These are phyloP conservation scores for Craterocephalus amniculus DNA, from an alignment of 2,797 vertebrate species.

Conservation along the genomic window DNA sequence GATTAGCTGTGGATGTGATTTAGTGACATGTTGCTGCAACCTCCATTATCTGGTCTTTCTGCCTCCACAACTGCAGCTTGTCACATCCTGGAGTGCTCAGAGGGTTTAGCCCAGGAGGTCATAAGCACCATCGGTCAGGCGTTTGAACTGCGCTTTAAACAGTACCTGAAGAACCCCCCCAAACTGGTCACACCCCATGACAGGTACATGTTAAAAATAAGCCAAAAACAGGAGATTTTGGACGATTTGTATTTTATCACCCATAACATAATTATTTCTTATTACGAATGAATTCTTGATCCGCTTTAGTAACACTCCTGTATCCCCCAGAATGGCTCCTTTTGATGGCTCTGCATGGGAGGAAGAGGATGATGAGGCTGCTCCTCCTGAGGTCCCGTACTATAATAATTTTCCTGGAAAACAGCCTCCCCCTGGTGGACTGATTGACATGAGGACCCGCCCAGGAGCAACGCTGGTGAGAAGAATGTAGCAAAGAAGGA, in stretches of 20 bases:
- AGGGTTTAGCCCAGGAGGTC: slow-evolving; percentile 96
- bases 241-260: slow-evolving; percentile 1
- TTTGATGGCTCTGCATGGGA: slow-evolving; percentile 98
- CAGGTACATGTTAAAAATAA: slow-evolving; percentile 80
- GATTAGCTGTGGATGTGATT: slow-evolving; percentile 11
- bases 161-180: slow-evolving; percentile 97
- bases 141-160: slow-evolving; percentile 97
- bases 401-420: slow-evolving; percentile 98
- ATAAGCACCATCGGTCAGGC: slow-evolving; percentile 99
- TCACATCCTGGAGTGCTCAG: slow-evolving; percentile 96
- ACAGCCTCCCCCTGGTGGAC: slow-evolving; percentile 93
- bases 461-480: slow-evolving; percentile 92
- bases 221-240: neutral
- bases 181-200: slow-evolving; percentile 97
- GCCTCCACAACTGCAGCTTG: slow-evolving; percentile 83
- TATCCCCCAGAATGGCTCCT: slow-evolving; percentile 90
- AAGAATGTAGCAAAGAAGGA: slow-evolving; percentile 7
- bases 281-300: too few relatives aligned
- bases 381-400: slow-evolving; percentile 91
- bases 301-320: neutral
- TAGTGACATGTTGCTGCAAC: slow-evolving; percentile 15
- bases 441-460: slow-evolving; percentile 92
- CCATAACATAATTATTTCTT: neutral
- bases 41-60: slow-evolving; percentile 15
- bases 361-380: slow-evolving; percentile 94